Conservation (phyloP, 2,888 invertebrate genomes). For the Sceliomorpha sp. region DNA sequence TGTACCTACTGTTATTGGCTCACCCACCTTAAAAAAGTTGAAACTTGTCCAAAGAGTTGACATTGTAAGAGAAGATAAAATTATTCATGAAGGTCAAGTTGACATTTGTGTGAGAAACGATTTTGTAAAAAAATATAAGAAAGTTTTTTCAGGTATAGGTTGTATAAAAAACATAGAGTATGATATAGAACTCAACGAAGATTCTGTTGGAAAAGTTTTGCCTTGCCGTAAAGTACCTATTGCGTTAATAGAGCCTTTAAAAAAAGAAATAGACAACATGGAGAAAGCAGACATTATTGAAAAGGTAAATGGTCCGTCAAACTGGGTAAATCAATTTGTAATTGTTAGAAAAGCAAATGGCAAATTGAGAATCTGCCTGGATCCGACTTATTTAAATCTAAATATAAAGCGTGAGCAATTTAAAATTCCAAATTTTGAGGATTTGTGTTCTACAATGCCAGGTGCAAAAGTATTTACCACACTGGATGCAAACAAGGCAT, state of each 20-base stretch:
- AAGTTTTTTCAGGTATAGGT: conserved; percentile 50
- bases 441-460: conserved; percentile 58
- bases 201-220: conserved; percentile 26
- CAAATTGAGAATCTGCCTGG: conserved; percentile 62
- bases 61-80: background rate
- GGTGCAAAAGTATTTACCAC: conserved; percentile 59
- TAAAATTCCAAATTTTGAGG: conserved; percentile 61
- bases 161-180: conserved; percentile 46
- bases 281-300: conserved; percentile 24
- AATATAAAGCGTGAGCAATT: conserved; percentile 57
- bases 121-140: conserved; percentile 1
- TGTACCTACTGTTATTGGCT: too few species aligned
- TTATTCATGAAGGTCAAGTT: background rate
- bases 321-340: conserved; percentile 58
- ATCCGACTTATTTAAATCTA: conserved; percentile 63
- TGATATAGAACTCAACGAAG: conserved; percentile 51
- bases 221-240: conserved; percentile 46
- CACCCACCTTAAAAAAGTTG: too few species aligned
- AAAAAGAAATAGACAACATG: conserved; percentile 30
- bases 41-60: background rate
- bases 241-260: conserved; percentile 10
- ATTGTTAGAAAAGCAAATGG: conserved; percentile 39
- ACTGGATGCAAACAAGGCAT: conserved; percentile 59
- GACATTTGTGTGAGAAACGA: background rate
- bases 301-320: conserved; percentile 52